A percentile compares a stretch with the other conserved stretches of the same genome.
phyloP scores from a whole-genome alignment of 2,797 vertebrate species.

The Amblyopsis hoosieri region DNA sequence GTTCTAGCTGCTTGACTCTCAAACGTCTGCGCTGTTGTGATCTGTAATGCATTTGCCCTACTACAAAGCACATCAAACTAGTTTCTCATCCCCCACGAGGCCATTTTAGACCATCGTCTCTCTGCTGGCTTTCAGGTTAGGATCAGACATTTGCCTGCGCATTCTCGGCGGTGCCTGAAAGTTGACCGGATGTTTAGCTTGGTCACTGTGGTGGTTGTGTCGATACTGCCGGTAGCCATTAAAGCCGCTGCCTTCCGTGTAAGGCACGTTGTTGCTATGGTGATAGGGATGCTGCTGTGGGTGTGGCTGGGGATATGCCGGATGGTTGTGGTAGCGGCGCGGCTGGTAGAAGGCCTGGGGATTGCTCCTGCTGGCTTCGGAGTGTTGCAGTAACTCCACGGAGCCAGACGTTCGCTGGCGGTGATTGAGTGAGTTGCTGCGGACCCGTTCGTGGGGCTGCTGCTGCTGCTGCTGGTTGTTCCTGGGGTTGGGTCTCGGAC shows the following conservation, averaged over 20 bases:
- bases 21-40: constrained; percentile 71
- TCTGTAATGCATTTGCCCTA: constrained; percentile 74
- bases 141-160: constrained; percentile 94
- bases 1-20: constrained; percentile 53
- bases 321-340: constrained; percentile 76
- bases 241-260: constrained; percentile 43
- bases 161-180: constrained; percentile 91
- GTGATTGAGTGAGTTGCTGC: constrained; percentile 92
- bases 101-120: constrained; percentile 89
- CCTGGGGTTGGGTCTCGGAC: constrained; percentile 81
- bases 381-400: constrained; percentile 74
- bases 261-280: constrained; percentile 59
- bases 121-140: constrained; percentile 92
- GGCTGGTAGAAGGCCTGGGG: constrained; percentile 81
- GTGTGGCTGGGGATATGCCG: constrained; percentile 53
- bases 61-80: constrained; percentile 45
- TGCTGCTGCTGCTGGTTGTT: constrained; percentile 50
- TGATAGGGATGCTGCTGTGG: constrained; percentile 82
- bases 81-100: constrained; percentile 30
- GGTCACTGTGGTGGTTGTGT: constrained; percentile 70
- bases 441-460: constrained; percentile 80
- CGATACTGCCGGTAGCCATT: constrained; percentile 66
- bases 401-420: constrained; percentile 78
- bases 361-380: constrained; percentile 74
- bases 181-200: constrained; percentile 75